Evolutionary conservation across 2,113 vertebrate species (phyloP).

Genomic region (Spea bombifrons): DNA sequence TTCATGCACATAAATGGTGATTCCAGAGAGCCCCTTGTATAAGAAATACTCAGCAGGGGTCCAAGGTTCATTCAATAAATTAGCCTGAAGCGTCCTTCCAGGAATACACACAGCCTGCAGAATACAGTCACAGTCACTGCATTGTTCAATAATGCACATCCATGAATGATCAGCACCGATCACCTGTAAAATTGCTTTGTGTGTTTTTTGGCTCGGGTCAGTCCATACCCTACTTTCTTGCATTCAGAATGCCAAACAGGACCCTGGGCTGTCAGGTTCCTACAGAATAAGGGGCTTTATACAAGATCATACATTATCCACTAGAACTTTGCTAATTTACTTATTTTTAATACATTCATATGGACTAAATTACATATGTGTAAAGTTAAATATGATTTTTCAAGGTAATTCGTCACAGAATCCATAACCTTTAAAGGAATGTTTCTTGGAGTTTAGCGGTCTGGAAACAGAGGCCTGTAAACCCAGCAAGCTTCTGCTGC

Average conservation of each 20-base stretch:
- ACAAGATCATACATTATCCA: constrained; percentile 20
- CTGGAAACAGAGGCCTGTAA: constrained; percentile 35
- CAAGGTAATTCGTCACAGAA: constrained; percentile 42
- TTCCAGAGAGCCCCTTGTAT: too few relatives aligned
- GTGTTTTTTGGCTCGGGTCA: neutral
- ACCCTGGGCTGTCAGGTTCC: constrained; percentile 26
- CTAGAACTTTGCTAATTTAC: constrained; percentile 28
- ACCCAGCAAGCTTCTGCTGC: too few relatives aligned
- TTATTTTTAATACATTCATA: constrained; percentile 31
- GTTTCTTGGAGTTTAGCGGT: constrained; percentile 29
- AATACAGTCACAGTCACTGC: neutral
- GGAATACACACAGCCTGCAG: neutral
- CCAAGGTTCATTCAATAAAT: too few relatives aligned
- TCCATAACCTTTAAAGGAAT: constrained; percentile 28
- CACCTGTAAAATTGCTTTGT: constrained; percentile 11
- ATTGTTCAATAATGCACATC: constrained; percentile 8
- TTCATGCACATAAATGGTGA: too few relatives aligned
- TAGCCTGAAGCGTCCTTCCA: too few relatives aligned
- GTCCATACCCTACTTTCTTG: neutral
- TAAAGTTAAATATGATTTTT: constrained; percentile 34
- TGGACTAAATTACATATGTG: constrained; percentile 38
- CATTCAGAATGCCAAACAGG: constrained; percentile 6
- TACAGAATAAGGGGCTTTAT: neutral
- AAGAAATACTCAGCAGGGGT: too few relatives aligned
- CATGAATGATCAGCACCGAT: constrained; percentile 15